Evolutionary conservation across 2,113 vertebrate genomes (phyloP).

Genomic region (Polypterus senegalus): DNA sequence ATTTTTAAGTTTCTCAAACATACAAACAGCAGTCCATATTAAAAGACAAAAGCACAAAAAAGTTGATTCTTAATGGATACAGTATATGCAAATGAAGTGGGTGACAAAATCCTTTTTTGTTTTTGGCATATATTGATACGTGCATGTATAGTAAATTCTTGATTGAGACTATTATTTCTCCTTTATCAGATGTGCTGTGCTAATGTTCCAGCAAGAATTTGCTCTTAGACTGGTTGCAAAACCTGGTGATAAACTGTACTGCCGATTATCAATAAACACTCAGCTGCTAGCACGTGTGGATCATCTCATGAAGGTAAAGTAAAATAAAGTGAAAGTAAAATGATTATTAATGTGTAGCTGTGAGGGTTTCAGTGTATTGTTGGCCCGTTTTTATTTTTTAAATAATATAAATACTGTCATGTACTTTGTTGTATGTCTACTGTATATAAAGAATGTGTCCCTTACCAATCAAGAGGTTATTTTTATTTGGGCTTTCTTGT

Average conservation of each 20-base stretch:
- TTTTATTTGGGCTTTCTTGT: no score
- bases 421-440: no score
- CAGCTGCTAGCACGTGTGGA: slow-evolving; percentile 87
- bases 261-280: slow-evolving; percentile 90
- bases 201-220: slow-evolving; percentile 98
- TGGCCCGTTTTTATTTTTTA: not conserved
- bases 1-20: no score
- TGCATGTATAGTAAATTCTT: not conserved
- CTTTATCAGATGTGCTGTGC: slow-evolving; percentile 76
- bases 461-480: no score
- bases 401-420: no score
- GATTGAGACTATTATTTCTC: not conserved
- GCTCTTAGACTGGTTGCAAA: slow-evolving; percentile 86
- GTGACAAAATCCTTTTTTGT: not conserved
- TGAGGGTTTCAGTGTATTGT: not conserved
- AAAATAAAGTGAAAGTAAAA: no score
- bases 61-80: no score
- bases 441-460: no score
- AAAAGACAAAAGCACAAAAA: no score
- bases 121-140: no score
- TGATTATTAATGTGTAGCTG: not conserved
- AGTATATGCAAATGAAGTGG: not conserved
- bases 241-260: slow-evolving; percentile 87
- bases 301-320: slow-evolving; percentile 97
- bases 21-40: no score